Evolutionary conservation across 2,113 vertebrate species (phyloP).

Genomic region (Buteo buteo): DNA sequence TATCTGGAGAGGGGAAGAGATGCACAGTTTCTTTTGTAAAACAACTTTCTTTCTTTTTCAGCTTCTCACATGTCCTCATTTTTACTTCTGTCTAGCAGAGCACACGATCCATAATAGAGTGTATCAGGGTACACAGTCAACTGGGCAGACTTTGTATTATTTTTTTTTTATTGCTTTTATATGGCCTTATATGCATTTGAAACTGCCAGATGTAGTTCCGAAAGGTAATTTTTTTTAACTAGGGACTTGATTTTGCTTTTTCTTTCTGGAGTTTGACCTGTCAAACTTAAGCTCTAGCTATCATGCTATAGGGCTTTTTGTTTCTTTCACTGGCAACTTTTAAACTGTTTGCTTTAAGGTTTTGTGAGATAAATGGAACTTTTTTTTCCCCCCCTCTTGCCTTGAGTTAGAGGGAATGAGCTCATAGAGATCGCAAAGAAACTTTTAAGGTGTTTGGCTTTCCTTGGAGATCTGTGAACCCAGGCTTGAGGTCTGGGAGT

Average conservation of each 20-base stretch:
- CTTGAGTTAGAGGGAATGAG: neutral
- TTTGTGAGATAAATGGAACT: neutral
- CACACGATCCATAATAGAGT: neutral
- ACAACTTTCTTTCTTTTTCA: neutral
- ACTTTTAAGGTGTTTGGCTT: neutral
- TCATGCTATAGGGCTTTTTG: neutral
- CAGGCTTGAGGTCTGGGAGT: neutral
- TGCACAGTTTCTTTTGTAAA: neutral
- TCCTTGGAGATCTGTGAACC: neutral
- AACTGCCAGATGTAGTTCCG: neutral
- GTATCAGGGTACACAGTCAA: neutral
- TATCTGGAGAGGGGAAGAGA: neutral
- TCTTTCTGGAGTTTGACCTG: neutral
- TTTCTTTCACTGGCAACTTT: neutral
- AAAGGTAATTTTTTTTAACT: neutral
- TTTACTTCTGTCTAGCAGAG: neutral
- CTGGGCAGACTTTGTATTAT: neutral
- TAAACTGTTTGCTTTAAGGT: neutral
- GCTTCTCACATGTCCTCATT: neutral
- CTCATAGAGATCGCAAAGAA: neutral
- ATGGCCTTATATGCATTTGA: neutral
- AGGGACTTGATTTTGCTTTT: neutral
- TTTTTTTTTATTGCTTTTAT: neutral
- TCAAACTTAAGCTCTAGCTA: neutral
- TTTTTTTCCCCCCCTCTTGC: neutral